Evolutionary conservation across 92 coral and sea anemone genomes (phyloP), one percentile per base, ranked within the genome.

Genomic region (Hydrozoanthus gracilis): DNA sequence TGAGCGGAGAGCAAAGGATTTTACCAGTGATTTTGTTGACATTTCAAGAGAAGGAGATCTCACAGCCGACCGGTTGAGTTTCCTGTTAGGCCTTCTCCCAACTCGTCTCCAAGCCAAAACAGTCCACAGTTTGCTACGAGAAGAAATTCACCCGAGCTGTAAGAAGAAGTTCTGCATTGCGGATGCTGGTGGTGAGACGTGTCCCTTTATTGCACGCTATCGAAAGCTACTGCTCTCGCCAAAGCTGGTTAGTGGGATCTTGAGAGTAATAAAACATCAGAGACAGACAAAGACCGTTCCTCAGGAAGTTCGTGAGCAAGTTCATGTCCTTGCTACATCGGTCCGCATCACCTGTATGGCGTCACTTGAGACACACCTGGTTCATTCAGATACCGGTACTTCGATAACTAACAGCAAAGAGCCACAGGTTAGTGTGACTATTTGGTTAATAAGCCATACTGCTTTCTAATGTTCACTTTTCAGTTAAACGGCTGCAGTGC

Each of bases 1-100:
- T 80, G 96, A 97, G 83, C 91, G 96, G 7, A 94, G 98, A 44
- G 95, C 98, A n/a, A 92, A 94, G 58, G 99, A 96, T 73, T 95
- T 92, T 88, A 92, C 96, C 52, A 91, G 93, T 44, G 93, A 92
- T 48, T 93, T 97, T 88, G 95, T 97, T 17, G 99, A 97, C 82
- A 95, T 97, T 76, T 93, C 95, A 52, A 91, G 93, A 51, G 96
- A 97, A 71, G 97, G 98, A 77, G 96, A 97, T 77, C 93, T 95
- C 13, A 92, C 97, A 54, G 95, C 99, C 16, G 97, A 95, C 70
- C 92, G 98, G 73, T 92, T 97, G 27, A 93, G 95, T 47, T 91
- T 92, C 69, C 91, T 94, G n/a, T 89, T 97, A 47, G 86, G 92
- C 55, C 87, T 95, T 65, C 89, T 97, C 12, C 99, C 99, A 10